Conservation (phyloP, 2,113 vertebrate genomes). For the Epinephelus fuscoguttatus region DNA sequence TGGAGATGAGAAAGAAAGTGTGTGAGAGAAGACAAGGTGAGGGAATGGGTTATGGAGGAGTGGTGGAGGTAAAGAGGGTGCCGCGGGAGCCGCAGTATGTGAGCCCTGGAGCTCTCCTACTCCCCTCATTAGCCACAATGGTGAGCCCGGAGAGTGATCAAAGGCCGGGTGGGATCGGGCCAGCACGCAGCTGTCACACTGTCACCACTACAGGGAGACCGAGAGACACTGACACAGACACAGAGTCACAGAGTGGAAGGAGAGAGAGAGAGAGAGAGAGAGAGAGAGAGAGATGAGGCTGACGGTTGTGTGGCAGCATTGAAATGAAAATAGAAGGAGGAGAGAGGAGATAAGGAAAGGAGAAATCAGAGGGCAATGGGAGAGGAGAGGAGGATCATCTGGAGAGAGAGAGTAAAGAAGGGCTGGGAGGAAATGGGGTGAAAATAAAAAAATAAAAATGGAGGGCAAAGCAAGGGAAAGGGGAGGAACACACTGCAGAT, state of each 20-base stretch:
- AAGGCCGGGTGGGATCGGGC: slow-evolving; percentile 55
- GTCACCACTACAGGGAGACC: slow-evolving; percentile 43
- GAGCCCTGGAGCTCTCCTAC: slow-evolving; percentile 46
- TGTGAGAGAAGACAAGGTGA: neutral
- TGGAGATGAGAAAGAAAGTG: neutral
- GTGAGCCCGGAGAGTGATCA: slow-evolving; percentile 69
- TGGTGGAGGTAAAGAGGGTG: slow-evolving; percentile 26
- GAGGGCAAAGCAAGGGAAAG: neutral
- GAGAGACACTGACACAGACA: slow-evolving; percentile 43
- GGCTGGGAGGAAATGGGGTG: neutral
- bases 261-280: slow-evolving; percentile 3
- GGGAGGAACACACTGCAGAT: neutral
- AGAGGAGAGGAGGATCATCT: neutral
- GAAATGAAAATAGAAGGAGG: slow-evolving; percentile 3
- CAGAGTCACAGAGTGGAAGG: neutral
- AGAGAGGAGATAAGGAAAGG: neutral
- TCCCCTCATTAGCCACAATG: slow-evolving; percentile 72
- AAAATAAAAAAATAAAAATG: neutral
- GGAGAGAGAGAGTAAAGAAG: neutral
- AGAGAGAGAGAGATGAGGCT: slow-evolving; percentile 9
- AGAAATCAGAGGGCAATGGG: neutral
- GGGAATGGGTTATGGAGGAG: slow-evolving; percentile 17
- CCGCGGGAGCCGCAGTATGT: slow-evolving; percentile 19
- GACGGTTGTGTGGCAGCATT: neutral
- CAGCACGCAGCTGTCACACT: slow-evolving; percentile 72